A percentile compares a stretch with the other conserved stretches of the same genome.
Conservation (phyloP, 2,888 invertebrate genomes). For the Isotomurus palustris region DNA sequence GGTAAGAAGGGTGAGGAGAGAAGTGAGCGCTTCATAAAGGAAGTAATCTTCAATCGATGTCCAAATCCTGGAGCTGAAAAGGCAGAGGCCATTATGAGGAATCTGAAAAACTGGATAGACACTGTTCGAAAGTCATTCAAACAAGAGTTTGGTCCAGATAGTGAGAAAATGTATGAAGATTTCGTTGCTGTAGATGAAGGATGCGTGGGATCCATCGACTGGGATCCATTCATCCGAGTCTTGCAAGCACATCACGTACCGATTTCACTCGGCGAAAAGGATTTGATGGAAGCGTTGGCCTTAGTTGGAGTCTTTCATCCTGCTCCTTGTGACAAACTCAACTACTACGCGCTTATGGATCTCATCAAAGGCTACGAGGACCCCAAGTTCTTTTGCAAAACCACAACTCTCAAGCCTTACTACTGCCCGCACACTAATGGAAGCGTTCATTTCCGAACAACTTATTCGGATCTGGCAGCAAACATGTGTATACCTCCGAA, state of each 20-base stretch:
- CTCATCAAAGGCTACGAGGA: conserved; percentile 41
- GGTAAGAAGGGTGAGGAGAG: conserved; percentile 26
- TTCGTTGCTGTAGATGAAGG: conserved; percentile 22
- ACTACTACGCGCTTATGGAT: conserved; percentile 41
- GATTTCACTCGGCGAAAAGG: conserved; percentile 22
- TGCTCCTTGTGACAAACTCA: conserved; percentile 37
- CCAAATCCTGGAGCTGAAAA: conserved; percentile 34
- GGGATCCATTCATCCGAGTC: conserved; percentile 37
- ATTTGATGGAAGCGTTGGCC: conserved; percentile 38
- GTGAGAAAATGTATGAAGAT: conserved; percentile 39
- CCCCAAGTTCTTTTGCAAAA: conserved; percentile 37
- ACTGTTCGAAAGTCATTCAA: conserved; percentile 32
- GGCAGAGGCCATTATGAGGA: conserved; percentile 35
- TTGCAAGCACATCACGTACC: conserved; percentile 26
- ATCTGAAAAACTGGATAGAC: conserved; percentile 37
- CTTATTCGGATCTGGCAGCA: conserved; percentile 37
- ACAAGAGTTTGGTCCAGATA: conserved; percentile 28
- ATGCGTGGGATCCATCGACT: conserved; percentile 34
- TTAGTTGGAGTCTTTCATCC: conserved; percentile 36
- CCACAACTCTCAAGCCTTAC: conserved; percentile 39
- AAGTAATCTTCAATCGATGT: conserved; percentile 43
- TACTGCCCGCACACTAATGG: conserved; percentile 41
- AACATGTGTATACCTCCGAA: conserved; percentile 34
- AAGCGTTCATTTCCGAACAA: conserved; percentile 40
- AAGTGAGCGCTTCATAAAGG: conserved; percentile 32